Conservation (phyloP, 2,113 vertebrate genomes). For the Semnornis frantzii region DNA sequence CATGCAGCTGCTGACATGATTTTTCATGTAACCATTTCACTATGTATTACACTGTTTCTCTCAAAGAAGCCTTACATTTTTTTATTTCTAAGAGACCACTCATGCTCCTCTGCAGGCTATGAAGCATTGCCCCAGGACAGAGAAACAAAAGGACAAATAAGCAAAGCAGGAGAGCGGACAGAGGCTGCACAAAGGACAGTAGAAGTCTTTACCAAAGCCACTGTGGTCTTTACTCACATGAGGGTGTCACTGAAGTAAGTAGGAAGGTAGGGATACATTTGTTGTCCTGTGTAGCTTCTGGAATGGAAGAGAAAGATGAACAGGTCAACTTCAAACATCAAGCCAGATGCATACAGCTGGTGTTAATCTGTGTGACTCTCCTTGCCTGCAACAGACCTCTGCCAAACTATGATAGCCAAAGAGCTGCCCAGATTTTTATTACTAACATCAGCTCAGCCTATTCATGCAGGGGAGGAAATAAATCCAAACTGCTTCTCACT, state of each 20-base stretch:
- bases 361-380: background rate
- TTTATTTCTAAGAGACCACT: background rate
- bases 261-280: background rate
- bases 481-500: background rate
- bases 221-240: background rate
- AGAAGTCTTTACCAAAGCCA: background rate
- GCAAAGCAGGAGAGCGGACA: background rate
- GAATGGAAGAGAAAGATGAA: background rate
- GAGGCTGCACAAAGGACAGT: background rate
- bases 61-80: background rate
- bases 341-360: background rate
- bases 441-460: background rate
- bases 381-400: background rate
- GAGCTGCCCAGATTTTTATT: background rate
- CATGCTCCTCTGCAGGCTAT: background rate
- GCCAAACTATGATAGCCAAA: background rate
- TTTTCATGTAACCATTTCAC: background rate
- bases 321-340: background rate
- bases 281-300: background rate
- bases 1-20: background rate
- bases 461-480: background rate
- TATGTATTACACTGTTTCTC: background rate
- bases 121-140: background rate
- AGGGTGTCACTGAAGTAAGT: background rate
- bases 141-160: background rate